Conservation (phyloP, 2,113 vertebrate genomes). For the Apeltes quadracus region DNA sequence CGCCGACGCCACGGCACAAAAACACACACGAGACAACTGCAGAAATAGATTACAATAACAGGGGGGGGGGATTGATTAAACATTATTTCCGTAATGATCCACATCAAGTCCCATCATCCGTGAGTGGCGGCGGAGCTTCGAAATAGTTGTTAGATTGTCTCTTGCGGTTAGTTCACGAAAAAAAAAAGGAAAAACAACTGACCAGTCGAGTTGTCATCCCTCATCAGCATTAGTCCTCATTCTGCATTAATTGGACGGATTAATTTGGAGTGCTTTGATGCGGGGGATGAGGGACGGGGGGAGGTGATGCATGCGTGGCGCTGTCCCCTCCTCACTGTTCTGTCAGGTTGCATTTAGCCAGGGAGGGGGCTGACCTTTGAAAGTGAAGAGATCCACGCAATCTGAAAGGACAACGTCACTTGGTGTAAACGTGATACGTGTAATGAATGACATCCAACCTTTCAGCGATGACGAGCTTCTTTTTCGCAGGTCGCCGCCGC, state of each 20-base stretch:
- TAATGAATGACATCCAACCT: conserved; percentile 85
- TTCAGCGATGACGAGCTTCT: conserved; percentile 77
- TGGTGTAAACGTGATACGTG: conserved; percentile 94
- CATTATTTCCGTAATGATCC: conserved; percentile 82
- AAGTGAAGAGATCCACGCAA: conserved; percentile 98
- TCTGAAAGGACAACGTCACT: conserved; percentile 99
- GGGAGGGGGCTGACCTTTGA: conserved; percentile 96
- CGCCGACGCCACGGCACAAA: conserved; percentile 63
- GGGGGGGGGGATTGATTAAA: conserved; percentile 75
- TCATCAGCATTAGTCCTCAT: conserved; percentile 88
- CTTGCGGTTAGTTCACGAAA: conserved; percentile 64
- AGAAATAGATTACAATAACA: conserved; percentile 78
- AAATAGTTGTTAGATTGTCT: conserved; percentile 78
- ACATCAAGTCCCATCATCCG: conserved; percentile 77
- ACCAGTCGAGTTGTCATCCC: conserved; percentile 81
- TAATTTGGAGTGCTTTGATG: conserved; percentile 94
- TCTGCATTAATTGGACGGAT: conserved; percentile 97
- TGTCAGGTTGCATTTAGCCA: conserved; percentile 98
- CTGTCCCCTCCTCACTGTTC: conserved; percentile 93
- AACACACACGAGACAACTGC: conserved; percentile 72
- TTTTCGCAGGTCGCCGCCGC: conserved; percentile 65
- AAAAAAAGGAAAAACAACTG: conserved; percentile 78
- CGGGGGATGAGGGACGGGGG: conserved; percentile 33
- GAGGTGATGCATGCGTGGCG: conserved; percentile 90
- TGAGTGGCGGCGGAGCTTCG: conserved; percentile 59